Evolutionary conservation across 1,140 invertebrate genomes (phyloP).

Genomic region (Drosophila bipectinata): DNA sequence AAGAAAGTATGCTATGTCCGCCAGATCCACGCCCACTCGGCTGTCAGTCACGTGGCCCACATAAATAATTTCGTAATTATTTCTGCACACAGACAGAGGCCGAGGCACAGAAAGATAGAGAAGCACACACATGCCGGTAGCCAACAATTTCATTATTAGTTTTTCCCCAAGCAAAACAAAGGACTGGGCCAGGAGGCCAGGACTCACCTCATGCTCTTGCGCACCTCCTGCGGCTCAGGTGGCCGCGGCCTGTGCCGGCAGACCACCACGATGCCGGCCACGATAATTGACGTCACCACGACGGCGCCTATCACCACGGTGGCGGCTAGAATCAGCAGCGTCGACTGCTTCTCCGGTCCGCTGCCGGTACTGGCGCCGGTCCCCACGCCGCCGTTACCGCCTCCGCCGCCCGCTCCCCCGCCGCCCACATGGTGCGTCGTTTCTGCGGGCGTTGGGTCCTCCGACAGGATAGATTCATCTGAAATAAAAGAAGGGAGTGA

Average conservation of each 20-base stretch:
- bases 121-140: conserved; percentile 18
- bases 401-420: conserved; percentile 37
- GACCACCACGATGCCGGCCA: conserved; percentile 82
- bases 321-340: conserved; percentile 80
- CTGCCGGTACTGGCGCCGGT: conserved; percentile 77
- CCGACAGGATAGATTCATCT: conserved; percentile 83
- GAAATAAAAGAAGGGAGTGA: neutral
- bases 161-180: conserved; percentile 38
- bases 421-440: conserved; percentile 80
- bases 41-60: conserved; percentile 63
- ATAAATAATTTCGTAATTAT: conserved; percentile 80
- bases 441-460: conserved; percentile 83
- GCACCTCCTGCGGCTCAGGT: conserved; percentile 84
- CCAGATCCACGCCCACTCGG: conserved; percentile 3
- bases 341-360: conserved; percentile 82
- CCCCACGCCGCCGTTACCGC: conserved; percentile 51
- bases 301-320: conserved; percentile 83
- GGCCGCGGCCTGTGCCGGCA: conserved; percentile 82
- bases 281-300: conserved; percentile 84
- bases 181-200: neutral
- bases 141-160: conserved; percentile 78
- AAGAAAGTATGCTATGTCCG: conserved; percentile 49
- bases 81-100: conserved; percentile 54
- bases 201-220: conserved; percentile 83
- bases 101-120: conserved; percentile 1